Evolutionary conservation across 2,113 vertebrate species (phyloP).

Genomic region (Oncorhynchus mykiss): DNA sequence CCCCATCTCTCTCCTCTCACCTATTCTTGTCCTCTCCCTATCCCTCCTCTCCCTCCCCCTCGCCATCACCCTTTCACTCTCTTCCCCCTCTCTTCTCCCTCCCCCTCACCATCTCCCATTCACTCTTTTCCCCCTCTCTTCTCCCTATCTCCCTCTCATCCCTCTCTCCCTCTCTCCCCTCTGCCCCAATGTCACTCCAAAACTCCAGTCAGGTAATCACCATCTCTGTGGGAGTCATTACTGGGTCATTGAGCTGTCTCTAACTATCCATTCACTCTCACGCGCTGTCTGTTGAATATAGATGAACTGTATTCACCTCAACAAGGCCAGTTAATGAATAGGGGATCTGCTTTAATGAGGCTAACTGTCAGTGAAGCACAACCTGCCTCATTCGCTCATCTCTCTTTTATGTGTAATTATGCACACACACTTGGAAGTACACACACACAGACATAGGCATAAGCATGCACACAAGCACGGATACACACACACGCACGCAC

Average conservation of each 20-base stretch:
- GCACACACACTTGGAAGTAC: background rate
- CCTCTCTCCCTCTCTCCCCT: background rate
- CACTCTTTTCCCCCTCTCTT: background rate
- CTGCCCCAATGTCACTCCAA: background rate
- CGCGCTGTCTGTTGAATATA: background rate
- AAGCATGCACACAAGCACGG: background rate
- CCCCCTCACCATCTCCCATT: background rate
- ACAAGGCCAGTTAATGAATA: background rate
- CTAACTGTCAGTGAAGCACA: background rate
- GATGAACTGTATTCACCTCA: background rate
- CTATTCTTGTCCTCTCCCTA: background rate
- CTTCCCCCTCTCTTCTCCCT: background rate
- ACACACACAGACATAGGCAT: background rate
- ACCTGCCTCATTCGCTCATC: background rate
- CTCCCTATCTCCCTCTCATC: background rate
- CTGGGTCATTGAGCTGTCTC: background rate
- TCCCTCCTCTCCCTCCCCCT: background rate
- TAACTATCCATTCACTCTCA: background rate
- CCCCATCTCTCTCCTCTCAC: background rate
- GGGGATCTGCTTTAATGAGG: background rate
- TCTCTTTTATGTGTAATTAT: background rate
- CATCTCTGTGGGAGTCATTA: background rate
- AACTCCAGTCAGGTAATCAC: background rate
- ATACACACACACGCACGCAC: slow-evolving; percentile 1
- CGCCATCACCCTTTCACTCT: background rate